Base-by-base conservation (phyloP, 1,140 invertebrate genomes). In the Drosophila elegans region DNA sequence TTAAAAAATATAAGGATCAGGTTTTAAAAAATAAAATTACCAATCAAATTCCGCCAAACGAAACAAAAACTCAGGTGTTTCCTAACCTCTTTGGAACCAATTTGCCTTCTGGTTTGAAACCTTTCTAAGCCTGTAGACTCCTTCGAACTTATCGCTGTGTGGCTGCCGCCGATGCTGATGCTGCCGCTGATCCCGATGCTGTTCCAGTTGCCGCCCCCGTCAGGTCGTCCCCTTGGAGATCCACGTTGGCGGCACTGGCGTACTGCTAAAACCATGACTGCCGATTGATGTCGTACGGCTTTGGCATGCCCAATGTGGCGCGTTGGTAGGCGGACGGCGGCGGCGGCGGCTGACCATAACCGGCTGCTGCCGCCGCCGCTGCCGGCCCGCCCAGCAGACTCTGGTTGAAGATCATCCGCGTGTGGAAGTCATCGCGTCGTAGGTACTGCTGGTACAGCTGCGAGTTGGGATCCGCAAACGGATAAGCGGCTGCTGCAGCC, bases 401-500 rank as follows among this genome's bases (percentile, higher is more conserved):
- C 75, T 94, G 94, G 75, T 94, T 94, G 38, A 95, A 85, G 72
- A 95, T 93, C 91, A 94, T 93, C 52, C 93, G 88, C 44, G 93
- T 74, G 59, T 93, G 92, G 38, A 95, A 83, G 64, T 95, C 94
- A 69, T 95, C 94, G 60, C 95, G 94, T 39, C 95, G 94, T 55
- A 96, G 88, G 82, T 95, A 95, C 77, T 96, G 95, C 77, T 96
- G 95, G 84, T 96, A 96, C 4, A 96, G 85, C 29, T 95, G 94
- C 27, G 94, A 94, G 59, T 94, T 93, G 12, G 94, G 91, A 74
- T 95, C 95, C 71, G 88, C 89, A 68, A 95, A 95, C 4, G 94
- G 94, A 91, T 95, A 95, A 0, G 89, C 94, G 36, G 93, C 93
- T 7, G 75, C 80, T 10, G 80, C 80, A 3, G 80, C 82, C 1